Evolutionary conservation across 2,888 invertebrate species (phyloP).

Genomic region (Lasioglossum calceatum): DNA sequence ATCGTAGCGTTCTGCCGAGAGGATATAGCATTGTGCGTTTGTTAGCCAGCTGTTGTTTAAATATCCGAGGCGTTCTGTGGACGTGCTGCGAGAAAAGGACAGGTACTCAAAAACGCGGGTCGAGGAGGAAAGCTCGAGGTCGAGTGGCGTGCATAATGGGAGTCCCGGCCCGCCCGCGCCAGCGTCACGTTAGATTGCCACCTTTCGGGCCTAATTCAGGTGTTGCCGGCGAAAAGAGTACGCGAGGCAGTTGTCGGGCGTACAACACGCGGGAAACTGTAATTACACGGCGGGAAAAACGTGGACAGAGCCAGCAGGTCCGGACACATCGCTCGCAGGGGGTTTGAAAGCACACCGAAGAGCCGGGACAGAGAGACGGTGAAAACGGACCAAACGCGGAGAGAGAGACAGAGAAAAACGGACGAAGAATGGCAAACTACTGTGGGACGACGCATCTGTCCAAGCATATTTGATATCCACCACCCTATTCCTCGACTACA

Average conservation of each 20-base stretch:
- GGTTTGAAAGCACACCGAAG: conserved; percentile 20
- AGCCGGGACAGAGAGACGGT: conserved; percentile 20
- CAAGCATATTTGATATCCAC: conserved; percentile 82
- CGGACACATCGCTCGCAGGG: conserved; percentile 35
- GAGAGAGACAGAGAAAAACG: conserved; percentile 47
- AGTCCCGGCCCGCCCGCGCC: background rate
- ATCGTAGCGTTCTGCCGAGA: background rate
- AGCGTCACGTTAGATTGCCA: conserved; percentile 48
- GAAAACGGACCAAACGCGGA: conserved; percentile 1
- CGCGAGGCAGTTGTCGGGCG: conserved; percentile 48
- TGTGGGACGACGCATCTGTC: conserved; percentile 83
- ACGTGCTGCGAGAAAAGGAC: background rate
- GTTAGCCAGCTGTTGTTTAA: background rate
- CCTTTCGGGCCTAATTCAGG: conserved; percentile 54
- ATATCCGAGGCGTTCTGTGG: background rate
- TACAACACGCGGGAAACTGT: conserved; percentile 67
- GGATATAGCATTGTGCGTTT: background rate
- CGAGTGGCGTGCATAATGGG: background rate
- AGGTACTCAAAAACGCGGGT: background rate
- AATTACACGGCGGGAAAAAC: conserved; percentile 68
- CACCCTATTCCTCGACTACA: conserved; percentile 49
- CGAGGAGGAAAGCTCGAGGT: background rate
- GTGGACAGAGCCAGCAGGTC: conserved; percentile 60
- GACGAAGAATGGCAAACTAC: conserved; percentile 82
- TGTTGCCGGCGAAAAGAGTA: conserved; percentile 44